A percentile compares a stretch with the other conserved stretches of the same genome.
Conservation (phyloP, 1,140 invertebrate genomes). For the Lasaia peninsularis region DNA sequence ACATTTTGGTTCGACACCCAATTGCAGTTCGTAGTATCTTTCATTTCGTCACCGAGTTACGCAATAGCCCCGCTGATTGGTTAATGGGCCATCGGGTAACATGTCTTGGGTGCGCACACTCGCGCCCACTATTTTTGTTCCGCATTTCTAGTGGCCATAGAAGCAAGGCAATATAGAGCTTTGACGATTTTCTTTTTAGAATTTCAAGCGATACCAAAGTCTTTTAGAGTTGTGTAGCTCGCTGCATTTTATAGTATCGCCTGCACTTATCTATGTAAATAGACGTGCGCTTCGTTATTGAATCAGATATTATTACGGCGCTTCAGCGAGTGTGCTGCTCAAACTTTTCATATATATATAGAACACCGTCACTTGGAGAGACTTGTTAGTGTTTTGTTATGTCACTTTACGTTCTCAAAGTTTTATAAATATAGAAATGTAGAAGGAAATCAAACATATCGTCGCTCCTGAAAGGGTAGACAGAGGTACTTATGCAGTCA, state of each 20-base stretch:
- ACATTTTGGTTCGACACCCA: too few relatives aligned
- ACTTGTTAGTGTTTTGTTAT: neutral
- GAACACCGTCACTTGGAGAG: neutral
- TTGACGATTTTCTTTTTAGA: slow-evolving; percentile 71
- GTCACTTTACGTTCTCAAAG: too few relatives aligned
- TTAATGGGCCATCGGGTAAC: too few relatives aligned
- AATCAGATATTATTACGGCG: slow-evolving; percentile 21
- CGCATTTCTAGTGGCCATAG: slow-evolving; percentile 31
- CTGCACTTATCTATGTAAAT: slow-evolving; percentile 40
- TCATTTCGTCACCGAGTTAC: too few relatives aligned
- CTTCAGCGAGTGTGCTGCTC: neutral
- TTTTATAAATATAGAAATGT: neutral
- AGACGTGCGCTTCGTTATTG: slow-evolving; percentile 25
- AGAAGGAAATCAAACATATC: neutral
- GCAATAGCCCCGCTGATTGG: too few relatives aligned
- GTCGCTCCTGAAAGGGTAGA: too few relatives aligned
- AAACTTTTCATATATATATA: slow-evolving; percentile 3
- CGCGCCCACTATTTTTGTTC: neutral
- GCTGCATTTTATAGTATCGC: slow-evolving; percentile 38
- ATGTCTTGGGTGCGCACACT: too few relatives aligned
- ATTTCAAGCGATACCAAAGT: slow-evolving; percentile 65
- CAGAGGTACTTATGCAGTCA: too few relatives aligned
- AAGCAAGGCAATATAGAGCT: slow-evolving; percentile 65
- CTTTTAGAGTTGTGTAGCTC: slow-evolving; percentile 46
- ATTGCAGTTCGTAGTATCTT: too few relatives aligned